phyloP scores from a whole-genome alignment of 2,888 invertebrate species.

The Odontocolon sp. region DNA sequence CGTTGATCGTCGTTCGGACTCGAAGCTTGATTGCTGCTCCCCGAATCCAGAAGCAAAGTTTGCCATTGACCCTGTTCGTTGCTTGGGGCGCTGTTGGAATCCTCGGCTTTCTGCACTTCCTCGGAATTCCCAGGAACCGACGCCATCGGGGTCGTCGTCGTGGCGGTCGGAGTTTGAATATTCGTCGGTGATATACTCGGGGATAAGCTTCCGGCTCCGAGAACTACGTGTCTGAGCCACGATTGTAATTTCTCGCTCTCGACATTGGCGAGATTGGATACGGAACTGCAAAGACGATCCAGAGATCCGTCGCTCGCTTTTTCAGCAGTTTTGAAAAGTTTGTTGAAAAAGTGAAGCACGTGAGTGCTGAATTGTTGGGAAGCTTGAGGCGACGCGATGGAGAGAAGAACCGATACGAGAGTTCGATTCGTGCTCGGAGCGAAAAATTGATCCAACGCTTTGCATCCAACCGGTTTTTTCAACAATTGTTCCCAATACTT shows the following conservation, averaged over 20 bases:
- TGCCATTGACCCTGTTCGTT: slow-evolving; percentile 72
- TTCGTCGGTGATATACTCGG: slow-evolving; percentile 82
- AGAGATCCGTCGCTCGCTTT: slow-evolving; percentile 83
- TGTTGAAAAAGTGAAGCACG: slow-evolving; percentile 91
- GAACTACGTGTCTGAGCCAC: slow-evolving; percentile 86
- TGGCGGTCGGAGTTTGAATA: slow-evolving; percentile 82
- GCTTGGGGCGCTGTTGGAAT: slow-evolving; percentile 64
- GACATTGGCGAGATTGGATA: slow-evolving; percentile 85
- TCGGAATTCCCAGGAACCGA: slow-evolving; percentile 64
- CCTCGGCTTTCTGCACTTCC: slow-evolving; percentile 70
- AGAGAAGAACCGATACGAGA: slow-evolving; percentile 90
- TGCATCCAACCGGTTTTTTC: slow-evolving; percentile 90
- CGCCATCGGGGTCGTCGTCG: slow-evolving; percentile 51
- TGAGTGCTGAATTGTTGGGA: slow-evolving; percentile 88
- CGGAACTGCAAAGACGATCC: slow-evolving; percentile 86
- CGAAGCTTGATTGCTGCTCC: slow-evolving; percentile 66
- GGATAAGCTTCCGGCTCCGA: slow-evolving; percentile 82
- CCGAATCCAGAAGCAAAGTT: slow-evolving; percentile 67
- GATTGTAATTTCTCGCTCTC: slow-evolving; percentile 85
- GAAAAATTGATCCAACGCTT: slow-evolving; percentile 92
- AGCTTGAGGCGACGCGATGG: slow-evolving; percentile 89
- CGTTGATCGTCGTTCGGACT: slow-evolving; percentile 80
- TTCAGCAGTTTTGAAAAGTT: slow-evolving; percentile 84
- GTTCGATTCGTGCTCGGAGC: slow-evolving; percentile 85
- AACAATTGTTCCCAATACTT: slow-evolving; percentile 93